These are phyloP conservation scores for Stomatorhinus walkeri DNA, from an alignment of 2,797 vertebrate species.

Conservation along the genomic window DNA sequence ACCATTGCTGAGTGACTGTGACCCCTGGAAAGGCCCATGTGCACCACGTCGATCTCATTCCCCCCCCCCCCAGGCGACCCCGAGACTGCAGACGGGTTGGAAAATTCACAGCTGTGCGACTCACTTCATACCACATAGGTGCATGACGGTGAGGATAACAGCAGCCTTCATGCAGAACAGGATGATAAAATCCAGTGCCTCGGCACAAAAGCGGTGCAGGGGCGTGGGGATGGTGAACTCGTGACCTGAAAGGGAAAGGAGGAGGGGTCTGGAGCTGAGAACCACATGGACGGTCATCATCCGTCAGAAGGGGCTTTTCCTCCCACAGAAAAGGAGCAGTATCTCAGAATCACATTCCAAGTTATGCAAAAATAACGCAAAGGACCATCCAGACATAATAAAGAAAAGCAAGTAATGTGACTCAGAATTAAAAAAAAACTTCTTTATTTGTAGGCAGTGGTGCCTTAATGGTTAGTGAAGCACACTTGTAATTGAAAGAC, in stretches of 20 bases:
- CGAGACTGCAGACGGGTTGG: neutral
- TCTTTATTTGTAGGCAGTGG: neutral
- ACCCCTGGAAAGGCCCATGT: neutral
- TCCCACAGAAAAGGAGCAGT: neutral
- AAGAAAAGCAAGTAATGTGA: neutral
- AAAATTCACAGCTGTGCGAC: conserved; percentile 17
- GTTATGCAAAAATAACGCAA: neutral
- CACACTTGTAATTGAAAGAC: neutral
- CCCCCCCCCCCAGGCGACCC: too few relatives aligned
- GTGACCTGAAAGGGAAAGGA: conserved; percentile 59
- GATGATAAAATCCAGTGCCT: conserved; percentile 93
- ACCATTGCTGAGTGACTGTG: neutral
- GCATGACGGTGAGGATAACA: conserved; percentile 86
- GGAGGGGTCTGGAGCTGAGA: neutral
- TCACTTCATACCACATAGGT: conserved; percentile 91
- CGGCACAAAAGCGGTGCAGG: conserved; percentile 83
- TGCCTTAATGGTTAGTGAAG: neutral
- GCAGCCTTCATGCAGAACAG: conserved; percentile 91
- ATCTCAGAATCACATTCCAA: neutral
- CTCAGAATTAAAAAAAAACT: neutral
- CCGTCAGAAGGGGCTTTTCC: neutral
- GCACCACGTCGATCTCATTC: neutral
- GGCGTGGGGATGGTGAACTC: conserved; percentile 86
- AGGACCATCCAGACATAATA: neutral
- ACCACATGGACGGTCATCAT: neutral